A percentile compares a stretch with the other conserved stretches of the same genome.
These are phyloP conservation scores for Tragelaphus scriptus DNA, from an alignment of 2,113 vertebrate genomes.

Conservation along the genomic window DNA sequence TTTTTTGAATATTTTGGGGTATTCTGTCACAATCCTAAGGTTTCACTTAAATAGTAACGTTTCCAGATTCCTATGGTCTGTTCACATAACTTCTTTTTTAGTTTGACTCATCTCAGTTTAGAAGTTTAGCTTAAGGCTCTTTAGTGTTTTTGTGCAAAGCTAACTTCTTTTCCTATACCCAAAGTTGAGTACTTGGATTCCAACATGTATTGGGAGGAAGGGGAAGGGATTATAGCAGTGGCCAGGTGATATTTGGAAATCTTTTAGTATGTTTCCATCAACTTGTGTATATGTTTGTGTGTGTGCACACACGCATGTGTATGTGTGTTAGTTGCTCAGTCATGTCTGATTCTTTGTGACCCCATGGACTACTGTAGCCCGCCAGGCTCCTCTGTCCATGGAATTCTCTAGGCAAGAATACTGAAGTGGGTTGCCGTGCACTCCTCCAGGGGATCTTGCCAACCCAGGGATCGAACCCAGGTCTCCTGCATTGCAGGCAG, in stretches of 20 bases:
- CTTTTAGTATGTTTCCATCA: background rate
- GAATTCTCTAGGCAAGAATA: background rate
- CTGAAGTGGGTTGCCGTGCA: background rate
- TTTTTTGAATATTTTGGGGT: background rate
- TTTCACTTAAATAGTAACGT: conserved; percentile 11
- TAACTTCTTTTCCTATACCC: background rate
- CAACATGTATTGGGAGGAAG: background rate
- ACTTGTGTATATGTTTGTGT: background rate
- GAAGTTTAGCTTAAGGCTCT: background rate
- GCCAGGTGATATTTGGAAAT: background rate
- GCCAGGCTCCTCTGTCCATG: background rate
- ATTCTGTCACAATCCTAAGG: background rate
- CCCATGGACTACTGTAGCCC: background rate
- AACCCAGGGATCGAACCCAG: background rate
- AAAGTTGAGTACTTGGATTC: conserved; percentile 34
- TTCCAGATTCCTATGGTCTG: background rate
- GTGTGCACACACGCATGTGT: background rate
- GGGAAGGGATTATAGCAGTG: background rate
- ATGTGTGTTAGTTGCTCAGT: background rate
- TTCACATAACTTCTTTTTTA: background rate
- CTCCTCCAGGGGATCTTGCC: background rate
- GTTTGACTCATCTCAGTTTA: background rate
- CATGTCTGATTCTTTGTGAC: background rate
- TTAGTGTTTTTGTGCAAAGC: background rate
- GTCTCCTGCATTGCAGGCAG: background rate